Base-by-base conservation (phyloP, 2,797 vertebrate species). In the Setipinna tenuifilis region DNA sequence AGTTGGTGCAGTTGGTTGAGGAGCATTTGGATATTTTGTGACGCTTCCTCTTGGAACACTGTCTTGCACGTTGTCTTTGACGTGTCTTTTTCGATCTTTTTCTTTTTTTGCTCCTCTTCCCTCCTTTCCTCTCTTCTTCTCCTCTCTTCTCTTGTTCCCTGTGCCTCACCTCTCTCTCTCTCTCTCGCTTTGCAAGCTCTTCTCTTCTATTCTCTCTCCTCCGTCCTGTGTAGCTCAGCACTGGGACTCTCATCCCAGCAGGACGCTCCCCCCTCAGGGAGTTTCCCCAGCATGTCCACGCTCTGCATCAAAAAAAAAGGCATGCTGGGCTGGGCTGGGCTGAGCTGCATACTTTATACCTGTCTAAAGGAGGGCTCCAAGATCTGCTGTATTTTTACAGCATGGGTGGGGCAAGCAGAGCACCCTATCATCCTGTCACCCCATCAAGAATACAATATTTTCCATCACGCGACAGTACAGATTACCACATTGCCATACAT, bases 271-370 rank as follows among this genome's bases (percentile, higher is more conserved):
- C 65, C 25, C 28, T 28, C 28, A 31, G 65, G 68, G 68, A 75
- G 71, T 44, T 78, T 35, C 6, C 6, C 1, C 35, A 78, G 44
- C 71, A 44, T 78, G 31, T 78, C 71, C 31, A 21, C 35, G 9
- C 71, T 19, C 35, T 44, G 17, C 71, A 75, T 41, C 68, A 75
- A 62, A 62, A 62, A 4, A 71, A 35, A 31, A 28, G 35, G 28
- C 9, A 2, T 71, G 68, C 25, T 35, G 31, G 6, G 35, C 31
- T 31, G 2, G 9, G 68, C 25, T 35, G 31, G 6, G 35, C 31
- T 31, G 2, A 21, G 35, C 71, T 78, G 71, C 71, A 78, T 78
- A 19, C 44, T 78, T 78, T 78, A 78, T 78, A 78, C 31, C 71
- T 21, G 71, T 78, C 71, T 78, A 25, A 44, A 78, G 71, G 71